Evolutionary conservation across 2,888 invertebrate genomes (phyloP).

Genomic region (Oscheius myriophilus): DNA sequence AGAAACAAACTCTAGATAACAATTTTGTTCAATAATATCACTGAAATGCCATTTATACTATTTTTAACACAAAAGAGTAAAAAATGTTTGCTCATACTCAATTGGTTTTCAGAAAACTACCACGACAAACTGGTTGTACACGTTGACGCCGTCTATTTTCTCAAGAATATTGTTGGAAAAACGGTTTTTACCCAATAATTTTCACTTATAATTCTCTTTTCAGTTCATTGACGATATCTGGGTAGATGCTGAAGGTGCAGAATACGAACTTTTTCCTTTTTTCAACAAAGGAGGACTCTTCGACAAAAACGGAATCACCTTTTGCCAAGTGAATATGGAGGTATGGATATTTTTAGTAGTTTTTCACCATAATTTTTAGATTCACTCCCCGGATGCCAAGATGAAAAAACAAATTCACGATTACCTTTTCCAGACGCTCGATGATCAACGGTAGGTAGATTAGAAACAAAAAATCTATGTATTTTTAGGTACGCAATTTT

Average conservation of each 20-base stretch:
- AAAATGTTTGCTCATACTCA: too few relatives aligned
- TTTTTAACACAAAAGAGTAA: too few relatives aligned
- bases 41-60: too few relatives aligned
- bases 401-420: constrained; percentile 38
- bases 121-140: constrained; percentile 32
- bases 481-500: constrained; percentile 34
- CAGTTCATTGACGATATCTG: constrained; percentile 35
- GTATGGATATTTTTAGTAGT: too few relatives aligned
- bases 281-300: constrained; percentile 29
- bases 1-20: too few relatives aligned
- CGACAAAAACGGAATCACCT: constrained; percentile 29
- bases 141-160: constrained; percentile 34
- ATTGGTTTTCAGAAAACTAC: constrained; percentile 30
- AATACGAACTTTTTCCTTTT: constrained; percentile 37
- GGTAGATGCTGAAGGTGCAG: constrained; percentile 40
- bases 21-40: too few relatives aligned
- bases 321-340: constrained; percentile 38
- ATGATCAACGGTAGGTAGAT: constrained; percentile 32
- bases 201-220: background rate
- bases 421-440: constrained; percentile 34
- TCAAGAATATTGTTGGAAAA: constrained; percentile 27
- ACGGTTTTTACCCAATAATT: constrained; percentile 3
- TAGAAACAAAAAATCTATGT: background rate
- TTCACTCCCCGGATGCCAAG: constrained; percentile 34
- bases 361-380: too few relatives aligned